phyloP scores from a whole-genome alignment of 2,113 vertebrate genomes.

The Rhabdomys dilectus region DNA sequence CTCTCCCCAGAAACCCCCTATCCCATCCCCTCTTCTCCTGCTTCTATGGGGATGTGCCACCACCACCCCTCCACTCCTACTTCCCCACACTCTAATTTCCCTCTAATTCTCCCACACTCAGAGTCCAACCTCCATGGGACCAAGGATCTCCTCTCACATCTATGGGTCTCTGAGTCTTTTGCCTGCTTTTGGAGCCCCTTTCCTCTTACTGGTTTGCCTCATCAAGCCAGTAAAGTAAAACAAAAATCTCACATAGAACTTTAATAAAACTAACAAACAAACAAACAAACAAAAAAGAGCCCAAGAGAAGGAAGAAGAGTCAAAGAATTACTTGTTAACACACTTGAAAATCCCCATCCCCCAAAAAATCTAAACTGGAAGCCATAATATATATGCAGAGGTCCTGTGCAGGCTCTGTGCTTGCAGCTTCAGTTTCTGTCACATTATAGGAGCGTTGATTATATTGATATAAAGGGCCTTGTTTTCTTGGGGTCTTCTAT shows the following conservation, averaged over 20 bases:
- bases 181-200: no score
- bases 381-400: not conserved
- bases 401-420: not conserved
- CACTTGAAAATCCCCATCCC: not conserved
- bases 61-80: no score
- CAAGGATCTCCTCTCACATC: no score
- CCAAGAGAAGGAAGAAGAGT: not conserved
- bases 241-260: not conserved
- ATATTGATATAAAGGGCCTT: not conserved
- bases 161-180: no score
- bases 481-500: not conserved
- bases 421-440: not conserved
- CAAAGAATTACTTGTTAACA: not conserved
- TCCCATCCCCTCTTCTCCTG: no score
- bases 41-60: no score
- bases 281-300: not conserved
- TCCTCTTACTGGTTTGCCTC: not conserved
- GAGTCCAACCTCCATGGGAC: no score
- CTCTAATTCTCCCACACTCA: no score
- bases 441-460: not conserved
- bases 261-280: not conserved
- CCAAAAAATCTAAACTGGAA: not conserved
- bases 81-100: no score
- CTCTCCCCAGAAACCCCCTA: no score
- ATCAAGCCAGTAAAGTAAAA: not conserved